Percentiles rank a stretch among this genome's conserved stretches.
phyloP scores from a whole-genome alignment of 2,888 invertebrate genomes.

The Pteria penguin region DNA sequence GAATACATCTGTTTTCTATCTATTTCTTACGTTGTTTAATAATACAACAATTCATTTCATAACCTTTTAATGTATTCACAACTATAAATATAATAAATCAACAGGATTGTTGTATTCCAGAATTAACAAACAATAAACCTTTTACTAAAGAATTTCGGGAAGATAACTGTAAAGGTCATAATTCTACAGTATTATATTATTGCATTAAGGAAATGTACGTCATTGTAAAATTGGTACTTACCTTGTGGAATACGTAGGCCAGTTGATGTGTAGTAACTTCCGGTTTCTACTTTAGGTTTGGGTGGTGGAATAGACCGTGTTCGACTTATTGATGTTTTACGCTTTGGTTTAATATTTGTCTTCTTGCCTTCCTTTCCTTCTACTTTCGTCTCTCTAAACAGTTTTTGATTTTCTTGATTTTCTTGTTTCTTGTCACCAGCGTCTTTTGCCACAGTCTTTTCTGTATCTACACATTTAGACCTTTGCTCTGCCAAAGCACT shows the following conservation, averaged over 20 bases:
- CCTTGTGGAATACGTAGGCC: slow-evolving; percentile 61
- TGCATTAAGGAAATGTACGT: too few relatives aligned
- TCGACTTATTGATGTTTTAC: slow-evolving; percentile 37
- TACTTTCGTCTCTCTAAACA: not conserved
- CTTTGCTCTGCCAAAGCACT: slow-evolving; percentile 74
- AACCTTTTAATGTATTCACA: too few relatives aligned
- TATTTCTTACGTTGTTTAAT: too few relatives aligned
- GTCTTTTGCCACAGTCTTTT: not conserved
- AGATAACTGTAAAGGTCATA: too few relatives aligned
- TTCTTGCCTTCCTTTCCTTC: slow-evolving; percentile 38
- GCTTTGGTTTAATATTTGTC: slow-evolving; percentile 47
- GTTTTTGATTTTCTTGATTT: not conserved
- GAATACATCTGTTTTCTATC: too few relatives aligned
- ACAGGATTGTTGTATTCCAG: too few relatives aligned
- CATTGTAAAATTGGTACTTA: slow-evolving; percentile 20
- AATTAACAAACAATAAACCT: too few relatives aligned
- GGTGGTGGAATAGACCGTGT: slow-evolving; percentile 42
- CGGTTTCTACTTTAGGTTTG: slow-evolving; percentile 31
- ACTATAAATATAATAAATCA: too few relatives aligned
- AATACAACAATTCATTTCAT: too few relatives aligned
- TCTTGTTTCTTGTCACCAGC: not conserved
- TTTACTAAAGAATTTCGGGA: too few relatives aligned
- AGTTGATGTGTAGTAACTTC: slow-evolving; percentile 54
- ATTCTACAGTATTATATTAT: too few relatives aligned
- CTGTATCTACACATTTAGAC: not conserved